Evolutionary conservation across 2,113 vertebrate species (phyloP).

Genomic region (Oreochromis aureus): DNA sequence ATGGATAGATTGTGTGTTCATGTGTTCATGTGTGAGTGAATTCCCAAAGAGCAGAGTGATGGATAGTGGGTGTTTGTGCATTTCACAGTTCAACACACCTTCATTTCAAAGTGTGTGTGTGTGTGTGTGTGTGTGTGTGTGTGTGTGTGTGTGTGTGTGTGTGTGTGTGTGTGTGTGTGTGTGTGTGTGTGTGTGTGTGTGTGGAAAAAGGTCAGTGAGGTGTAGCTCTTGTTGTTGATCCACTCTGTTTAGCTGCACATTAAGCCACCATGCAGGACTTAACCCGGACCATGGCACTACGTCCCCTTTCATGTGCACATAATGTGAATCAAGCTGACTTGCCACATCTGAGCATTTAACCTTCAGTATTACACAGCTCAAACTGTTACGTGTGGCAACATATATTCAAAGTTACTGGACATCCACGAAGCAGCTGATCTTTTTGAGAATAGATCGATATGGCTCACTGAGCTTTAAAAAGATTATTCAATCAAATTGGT

Average conservation of each 20-base stretch:
- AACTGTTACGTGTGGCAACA: background rate
- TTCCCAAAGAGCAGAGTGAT: background rate
- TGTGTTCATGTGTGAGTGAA: background rate
- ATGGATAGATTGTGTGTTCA: background rate
- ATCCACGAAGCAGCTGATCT: background rate
- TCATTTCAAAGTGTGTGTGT: background rate
- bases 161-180: background rate
- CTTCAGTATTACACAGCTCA: background rate
- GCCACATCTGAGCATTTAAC: background rate
- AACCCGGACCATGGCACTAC: background rate
- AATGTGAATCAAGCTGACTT: background rate
- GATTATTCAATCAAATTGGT: background rate
- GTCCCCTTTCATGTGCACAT: background rate
- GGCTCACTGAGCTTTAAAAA: background rate
- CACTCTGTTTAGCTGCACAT: background rate
- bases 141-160: too few relatives aligned
- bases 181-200: too few relatives aligned
- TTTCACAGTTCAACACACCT: background rate
- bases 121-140: rapidly evolving
- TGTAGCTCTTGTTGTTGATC: background rate
- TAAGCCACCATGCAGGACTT: background rate
- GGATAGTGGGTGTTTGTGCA: background rate
- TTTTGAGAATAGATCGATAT: background rate
- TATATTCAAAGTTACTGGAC: background rate
- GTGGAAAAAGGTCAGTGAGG: background rate